Percentiles rank a stretch among this genome's conserved stretches.
Evolutionary conservation across 2,888 invertebrate species (phyloP).

Genomic region (Ectropis crepuscularia): DNA sequence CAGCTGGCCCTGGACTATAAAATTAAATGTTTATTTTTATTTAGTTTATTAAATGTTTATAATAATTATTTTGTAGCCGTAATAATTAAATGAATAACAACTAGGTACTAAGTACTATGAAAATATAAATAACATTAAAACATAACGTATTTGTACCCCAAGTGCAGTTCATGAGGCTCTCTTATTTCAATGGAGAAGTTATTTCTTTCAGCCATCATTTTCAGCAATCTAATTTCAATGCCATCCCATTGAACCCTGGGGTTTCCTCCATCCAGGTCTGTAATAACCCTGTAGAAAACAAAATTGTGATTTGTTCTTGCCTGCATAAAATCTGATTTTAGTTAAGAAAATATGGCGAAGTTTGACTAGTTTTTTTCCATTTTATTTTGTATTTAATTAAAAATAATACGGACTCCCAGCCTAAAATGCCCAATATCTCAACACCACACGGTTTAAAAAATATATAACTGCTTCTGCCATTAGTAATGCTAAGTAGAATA

Average conservation of each 20-base stretch:
- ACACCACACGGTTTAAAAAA: too few species aligned
- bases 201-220: constrained; percentile 85
- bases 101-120: too few species aligned
- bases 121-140: background rate
- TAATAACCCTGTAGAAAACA: constrained; percentile 59
- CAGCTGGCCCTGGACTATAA: constrained; percentile 85
- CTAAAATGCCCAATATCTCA: too few species aligned
- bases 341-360: too few species aligned
- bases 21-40: constrained; percentile 1
- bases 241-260: constrained; percentile 87
- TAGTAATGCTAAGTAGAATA: too few species aligned
- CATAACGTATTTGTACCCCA: constrained; percentile 56
- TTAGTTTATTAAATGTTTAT: background rate
- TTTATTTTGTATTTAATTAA: too few species aligned
- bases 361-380: too few species aligned
- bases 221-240: constrained; percentile 88
- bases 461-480: too few species aligned
- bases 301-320: background rate
- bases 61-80: background rate
- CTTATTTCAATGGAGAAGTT: constrained; percentile 90
- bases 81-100: background rate
- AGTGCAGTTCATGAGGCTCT: constrained; percentile 79
- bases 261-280: constrained; percentile 77
- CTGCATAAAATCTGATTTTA: too few species aligned
- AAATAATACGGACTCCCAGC: too few species aligned